These are phyloP conservation scores for Microcebus griseorufus DNA, from an alignment of 2,113 vertebrate species.

Conservation along the genomic window DNA sequence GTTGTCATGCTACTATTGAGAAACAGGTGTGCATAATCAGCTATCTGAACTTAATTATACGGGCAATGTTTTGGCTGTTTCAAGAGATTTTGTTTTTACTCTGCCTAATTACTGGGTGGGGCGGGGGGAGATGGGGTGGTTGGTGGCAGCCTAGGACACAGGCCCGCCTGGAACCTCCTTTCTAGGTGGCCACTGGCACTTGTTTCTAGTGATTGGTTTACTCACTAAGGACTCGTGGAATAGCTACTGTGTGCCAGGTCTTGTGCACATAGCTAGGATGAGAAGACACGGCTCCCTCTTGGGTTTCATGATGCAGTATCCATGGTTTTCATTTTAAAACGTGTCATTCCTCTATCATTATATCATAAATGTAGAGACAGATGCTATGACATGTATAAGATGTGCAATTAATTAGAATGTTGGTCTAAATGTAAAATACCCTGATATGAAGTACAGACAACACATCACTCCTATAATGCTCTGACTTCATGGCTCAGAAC, in stretches of 20 bases:
- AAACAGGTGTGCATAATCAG: neutral
- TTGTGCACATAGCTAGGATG: neutral
- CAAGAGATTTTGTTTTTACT: conserved; percentile 9
- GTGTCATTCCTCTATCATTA: neutral
- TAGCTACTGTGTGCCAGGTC: neutral
- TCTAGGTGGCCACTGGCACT: neutral
- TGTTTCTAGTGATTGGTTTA: neutral
- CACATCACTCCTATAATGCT: neutral
- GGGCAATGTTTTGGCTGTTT: neutral
- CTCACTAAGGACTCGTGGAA: neutral
- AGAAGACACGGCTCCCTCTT: neutral
- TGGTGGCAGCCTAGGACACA: neutral
- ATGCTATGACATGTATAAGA: neutral
- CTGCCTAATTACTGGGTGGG: neutral
- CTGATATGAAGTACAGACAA: neutral
- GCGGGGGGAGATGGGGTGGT: too few relatives aligned
- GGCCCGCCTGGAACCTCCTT: neutral
- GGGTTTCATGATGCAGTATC: neutral
- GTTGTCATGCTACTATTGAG: neutral
- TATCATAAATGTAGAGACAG: neutral
- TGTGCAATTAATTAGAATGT: neutral
- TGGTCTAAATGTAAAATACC: neutral
- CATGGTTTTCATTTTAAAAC: neutral
- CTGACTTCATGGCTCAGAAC: neutral
- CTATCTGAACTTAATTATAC: neutral